Evolutionary conservation across 2,888 invertebrate genomes (phyloP), one percentile per base, ranked within the genome.

Genomic region (Dicyrtomina minuta): DNA sequence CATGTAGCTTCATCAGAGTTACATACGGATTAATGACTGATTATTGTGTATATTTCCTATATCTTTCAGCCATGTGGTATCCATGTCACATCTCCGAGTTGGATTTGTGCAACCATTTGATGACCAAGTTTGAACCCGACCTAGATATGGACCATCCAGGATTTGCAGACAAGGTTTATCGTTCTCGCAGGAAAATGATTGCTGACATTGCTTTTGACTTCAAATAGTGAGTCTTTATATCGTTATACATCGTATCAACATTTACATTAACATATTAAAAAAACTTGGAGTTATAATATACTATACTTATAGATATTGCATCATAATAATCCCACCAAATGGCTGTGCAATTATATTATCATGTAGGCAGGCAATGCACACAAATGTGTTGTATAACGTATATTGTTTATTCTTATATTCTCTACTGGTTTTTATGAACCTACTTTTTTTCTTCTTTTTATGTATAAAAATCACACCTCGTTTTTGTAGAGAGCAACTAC

Each of bases 81-180:
- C 98, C 97, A 15, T 88, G 92, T 79, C 95, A 95, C 81, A 95
- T 96, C 46, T 90, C 90, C 72, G 98, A 99, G 75, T 87, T 99
- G 81, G 98, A 99, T 82, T 90, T 90, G 82, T 98, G 97, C 87
- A 96, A 97, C 82, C 97, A 98, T 82, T 86, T 97, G 79, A 96
- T 98, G 90, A 94, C 98, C 80, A 96, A 96, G 83, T 98, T 93
- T 82, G 98, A 98, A 81, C 95, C 97, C 1, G 98, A 99, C 81
- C 85, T 99, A 77, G 98, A 99, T 82, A 92, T 96, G 89, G 96
- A 94, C 83, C 98, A 99, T 82, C 98, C 98, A 8, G 97, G 98
- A 26, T 99, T 98, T 83, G 91, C 95, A 58, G 98, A 98, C 83
- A 90, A 91, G 82, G 91, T 90, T 13, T 98, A 98, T 84, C 87